phyloP scores from a whole-genome alignment of 2,888 invertebrate genomes.

The Hecatera dysodea region DNA sequence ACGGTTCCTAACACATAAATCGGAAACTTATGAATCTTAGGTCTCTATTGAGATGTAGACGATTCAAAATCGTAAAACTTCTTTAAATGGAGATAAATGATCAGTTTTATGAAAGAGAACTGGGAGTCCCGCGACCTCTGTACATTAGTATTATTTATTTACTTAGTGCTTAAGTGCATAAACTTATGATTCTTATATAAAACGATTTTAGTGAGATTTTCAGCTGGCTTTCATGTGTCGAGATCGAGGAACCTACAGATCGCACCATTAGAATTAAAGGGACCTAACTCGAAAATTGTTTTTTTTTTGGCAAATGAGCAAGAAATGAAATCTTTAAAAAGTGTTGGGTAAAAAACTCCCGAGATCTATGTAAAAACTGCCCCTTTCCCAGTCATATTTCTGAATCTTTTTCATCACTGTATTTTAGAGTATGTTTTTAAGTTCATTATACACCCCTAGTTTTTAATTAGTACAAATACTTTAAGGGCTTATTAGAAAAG shows the following conservation, averaged over 20 bases:
- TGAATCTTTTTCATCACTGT: too few relatives aligned
- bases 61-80: slow-evolving; percentile 38
- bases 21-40: slow-evolving; percentile 8
- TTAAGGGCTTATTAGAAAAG: too few relatives aligned
- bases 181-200: slow-evolving; percentile 79
- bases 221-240: slow-evolving; percentile 78
- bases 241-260: slow-evolving; percentile 34
- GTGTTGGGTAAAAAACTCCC: too few relatives aligned
- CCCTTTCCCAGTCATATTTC: too few relatives aligned
- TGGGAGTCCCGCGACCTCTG: slow-evolving; percentile 73
- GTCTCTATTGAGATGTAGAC: background rate
- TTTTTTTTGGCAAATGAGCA: too few relatives aligned
- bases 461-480: too few relatives aligned
- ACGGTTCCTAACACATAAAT: slow-evolving; percentile 45
- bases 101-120: slow-evolving; percentile 2
- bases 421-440: too few relatives aligned
- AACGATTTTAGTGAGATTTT: slow-evolving; percentile 79
- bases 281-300: too few relatives aligned
- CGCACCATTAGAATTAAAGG: too few relatives aligned
- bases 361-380: too few relatives aligned
- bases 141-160: slow-evolving; percentile 90
- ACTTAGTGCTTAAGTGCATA: slow-evolving; percentile 86
- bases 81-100: slow-evolving; percentile 11
- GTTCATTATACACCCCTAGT: too few relatives aligned
- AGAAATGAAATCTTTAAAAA: too few relatives aligned